Base-by-base conservation (phyloP, 2,113 vertebrate species). In the Melanostigma gelatinosum region DNA sequence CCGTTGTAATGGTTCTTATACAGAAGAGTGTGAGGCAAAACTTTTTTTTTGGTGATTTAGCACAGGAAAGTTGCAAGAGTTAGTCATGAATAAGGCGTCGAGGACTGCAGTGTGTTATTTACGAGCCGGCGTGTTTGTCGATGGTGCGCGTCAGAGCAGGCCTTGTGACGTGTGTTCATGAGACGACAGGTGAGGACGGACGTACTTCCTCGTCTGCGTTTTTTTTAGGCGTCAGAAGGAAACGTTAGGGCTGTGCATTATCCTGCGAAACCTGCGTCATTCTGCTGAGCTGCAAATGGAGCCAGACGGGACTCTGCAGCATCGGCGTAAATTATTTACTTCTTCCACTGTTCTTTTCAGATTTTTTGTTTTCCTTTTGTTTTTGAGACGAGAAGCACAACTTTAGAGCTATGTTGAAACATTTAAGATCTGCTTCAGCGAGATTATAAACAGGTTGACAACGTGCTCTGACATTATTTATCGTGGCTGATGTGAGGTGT, bases 31-130 rank as follows among this genome's bases (percentile, higher is more conserved):
- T 11, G 46, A 29, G 55, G 52, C 52, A 34, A 68, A 50, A 81
- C 27, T 58, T 64, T 44, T 55, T 68, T 16, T 40, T 20, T 15
- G 68, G 69, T 87, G 87, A 91, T 94, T 91, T 91, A 92, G 70
- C 63, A 68, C 70, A 70, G 91, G 85, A 90, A 90, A 82, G 72
- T 82, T 75, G 48, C 32, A 36, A 75, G 75, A 76, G 85, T 72
- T 77, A 50, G 68, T 77, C 63, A 68, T 90, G 86, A 93, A 92
- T 88, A 55, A n/a, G 42, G 15, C 32, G 80, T 69, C 58, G 78
- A 82, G 80, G 73, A 76, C 76, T 72, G 75, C 50, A 8, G 57
- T 18, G 38, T 60, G 62, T 85, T 87, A 91, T 91, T 93, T 91
- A 89, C 72, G 77, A 78, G 62, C 27, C 71, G 4, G 70, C 61